Conservation (phyloP, 2,113 vertebrate genomes). For the Equus quagga region DNA sequence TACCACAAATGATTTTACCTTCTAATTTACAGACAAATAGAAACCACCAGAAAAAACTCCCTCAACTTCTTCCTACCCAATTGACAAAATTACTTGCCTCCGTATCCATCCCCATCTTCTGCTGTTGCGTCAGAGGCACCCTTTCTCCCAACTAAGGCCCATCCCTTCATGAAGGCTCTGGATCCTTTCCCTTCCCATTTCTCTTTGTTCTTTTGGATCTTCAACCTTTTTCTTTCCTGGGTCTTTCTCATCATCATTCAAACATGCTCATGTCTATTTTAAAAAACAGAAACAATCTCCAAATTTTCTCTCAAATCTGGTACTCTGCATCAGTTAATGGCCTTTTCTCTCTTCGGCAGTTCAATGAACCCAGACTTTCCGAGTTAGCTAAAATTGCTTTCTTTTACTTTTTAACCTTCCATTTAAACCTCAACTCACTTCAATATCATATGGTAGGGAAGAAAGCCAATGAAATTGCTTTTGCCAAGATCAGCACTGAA, state of each 20-base stretch:
- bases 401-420: constrained; percentile 1
- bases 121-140: background rate
- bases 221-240: background rate
- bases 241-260: background rate
- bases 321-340: background rate
- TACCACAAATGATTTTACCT: background rate
- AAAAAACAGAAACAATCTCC: background rate
- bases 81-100: background rate
- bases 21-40: background rate
- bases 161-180: background rate
- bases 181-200: background rate
- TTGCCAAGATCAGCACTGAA: background rate
- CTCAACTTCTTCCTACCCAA: background rate
- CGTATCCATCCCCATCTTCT: background rate
- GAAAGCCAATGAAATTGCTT: background rate
- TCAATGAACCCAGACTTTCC: background rate
- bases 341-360: background rate
- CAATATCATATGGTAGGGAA: background rate
- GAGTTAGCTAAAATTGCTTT: background rate
- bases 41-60: background rate
- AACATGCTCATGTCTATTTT: background rate
- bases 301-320: background rate
- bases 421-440: background rate
- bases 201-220: background rate
- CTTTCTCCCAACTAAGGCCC: background rate